Evolutionary conservation across 1,140 invertebrate species (phyloP), one percentile per base, ranked within the genome.

Genomic region (Lutraria rhynchaena): DNA sequence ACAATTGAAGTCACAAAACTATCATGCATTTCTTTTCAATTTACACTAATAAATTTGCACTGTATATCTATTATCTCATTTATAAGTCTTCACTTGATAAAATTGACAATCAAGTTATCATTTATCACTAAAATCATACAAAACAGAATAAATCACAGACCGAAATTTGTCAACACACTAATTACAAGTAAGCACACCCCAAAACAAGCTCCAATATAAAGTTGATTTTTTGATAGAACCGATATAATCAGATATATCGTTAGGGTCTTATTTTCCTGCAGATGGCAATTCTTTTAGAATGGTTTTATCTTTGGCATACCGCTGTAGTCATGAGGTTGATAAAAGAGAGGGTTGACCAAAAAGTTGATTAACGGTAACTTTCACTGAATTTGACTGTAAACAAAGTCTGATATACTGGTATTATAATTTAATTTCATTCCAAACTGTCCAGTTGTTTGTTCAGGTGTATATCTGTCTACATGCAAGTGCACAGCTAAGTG

Each of bases 241-340:
- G 22, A 41, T 44, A 22, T 65, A 65, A 65, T 61, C 24, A 24
- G 41, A 44, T 44, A 7, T 44, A 19, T 29, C 15, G 2, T 1
- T 37, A 9, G 22, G 61, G n/a, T n/a, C n/a, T n/a, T n/a, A n/a
- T n/a, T n/a, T n/a, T n/a, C n/a, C n/a, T n/a, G 19, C 61, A 65
- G 61, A 65, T 65, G 61, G 35, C 61, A 22, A 41, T 44, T 22
- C 46, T 2, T 65, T n/a, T n/a, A n/a, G 7, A 61, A 61, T 22
- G 29, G 41, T 58, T 49, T 65, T 65, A 65, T 65, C 61, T 29
- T 65, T 44, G 61, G 61, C 61, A 65, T 65, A 44, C 61, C 61
- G 11, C 61, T 35, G 61, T 65, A 35, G 61, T 22, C 61, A 4
- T 44, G 60, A n/a, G 19, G 7, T n/a, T 29, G 61, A 65, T 65